Evolutionary conservation across 2,888 invertebrate species (phyloP).

Genomic region (Phortica magna): DNA sequence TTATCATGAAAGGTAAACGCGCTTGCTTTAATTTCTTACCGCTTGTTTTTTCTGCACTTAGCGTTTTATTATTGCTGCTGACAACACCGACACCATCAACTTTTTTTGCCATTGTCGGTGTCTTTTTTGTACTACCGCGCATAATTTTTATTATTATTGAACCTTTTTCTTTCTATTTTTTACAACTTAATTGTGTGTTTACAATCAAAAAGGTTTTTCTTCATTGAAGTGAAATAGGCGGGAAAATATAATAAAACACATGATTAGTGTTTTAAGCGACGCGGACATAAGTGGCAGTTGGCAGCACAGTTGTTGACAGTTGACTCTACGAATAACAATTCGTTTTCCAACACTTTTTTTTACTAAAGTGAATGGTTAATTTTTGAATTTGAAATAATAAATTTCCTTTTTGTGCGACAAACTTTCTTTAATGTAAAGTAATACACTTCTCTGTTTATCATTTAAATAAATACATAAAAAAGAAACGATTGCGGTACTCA

Average conservation of each 20-base stretch:
- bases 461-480: too few relatives aligned
- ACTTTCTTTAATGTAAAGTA: too few relatives aligned
- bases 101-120: constrained; percentile 3
- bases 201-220: constrained; percentile 1
- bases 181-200: constrained; percentile 9
- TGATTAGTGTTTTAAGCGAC: background rate
- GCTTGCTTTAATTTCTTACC: constrained; percentile 82
- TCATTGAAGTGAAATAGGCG: constrained; percentile 10
- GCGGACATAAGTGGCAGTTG: background rate
- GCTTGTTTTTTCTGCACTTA: constrained; percentile 37
- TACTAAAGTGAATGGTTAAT: too few relatives aligned
- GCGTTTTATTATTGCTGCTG: background rate
- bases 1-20: constrained; percentile 81
- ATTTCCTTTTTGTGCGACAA: too few relatives aligned
- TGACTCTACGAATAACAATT: background rate
- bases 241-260: constrained; percentile 6
- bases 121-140: constrained; percentile 5
- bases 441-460: too few relatives aligned
- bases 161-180: background rate
- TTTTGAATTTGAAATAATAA: too few relatives aligned
- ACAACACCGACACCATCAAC: background rate
- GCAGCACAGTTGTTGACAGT: background rate
- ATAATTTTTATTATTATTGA: constrained; percentile 8
- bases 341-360: too few relatives aligned
- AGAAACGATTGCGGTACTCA: too few relatives aligned